Percentiles rank a stretch among this genome's conserved stretches.
Conservation (phyloP, 2,888 invertebrate species). For the Drosophila parthenogenetica region DNA sequence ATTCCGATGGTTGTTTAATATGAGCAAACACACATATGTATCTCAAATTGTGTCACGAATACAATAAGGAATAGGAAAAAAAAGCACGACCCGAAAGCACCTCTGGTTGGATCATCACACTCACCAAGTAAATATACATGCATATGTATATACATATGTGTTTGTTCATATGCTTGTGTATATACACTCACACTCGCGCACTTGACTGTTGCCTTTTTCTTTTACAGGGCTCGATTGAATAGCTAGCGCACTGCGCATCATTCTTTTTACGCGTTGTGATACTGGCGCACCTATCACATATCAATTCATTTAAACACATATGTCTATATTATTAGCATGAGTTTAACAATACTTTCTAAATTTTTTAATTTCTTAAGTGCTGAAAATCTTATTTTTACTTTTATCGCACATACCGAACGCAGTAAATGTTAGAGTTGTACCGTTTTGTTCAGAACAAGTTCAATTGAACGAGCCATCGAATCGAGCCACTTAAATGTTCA, state of each 20-base stretch:
- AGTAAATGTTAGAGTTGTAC: slow-evolving; percentile 42
- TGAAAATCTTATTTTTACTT: slow-evolving; percentile 35
- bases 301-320: slow-evolving; percentile 14
- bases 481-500: neutral
- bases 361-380: slow-evolving; percentile 4
- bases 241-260: slow-evolving; percentile 56
- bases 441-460: slow-evolving; percentile 43
- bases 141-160: slow-evolving; percentile 35
- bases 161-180: slow-evolving; percentile 47
- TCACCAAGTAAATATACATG: slow-evolving; percentile 54
- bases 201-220: slow-evolving; percentile 52
- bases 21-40: slow-evolving; percentile 21
- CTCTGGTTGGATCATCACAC: slow-evolving; percentile 63
- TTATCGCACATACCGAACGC: slow-evolving; percentile 45
- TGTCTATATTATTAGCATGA: slow-evolving; percentile 12
- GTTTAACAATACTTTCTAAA: slow-evolving; percentile 20
- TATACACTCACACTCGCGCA: slow-evolving; percentile 57
- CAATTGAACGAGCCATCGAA: slow-evolving; percentile 1
- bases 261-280: slow-evolving; percentile 21
- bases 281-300: slow-evolving; percentile 8
- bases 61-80: slow-evolving; percentile 37
- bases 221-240: slow-evolving; percentile 46
- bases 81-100: slow-evolving; percentile 59
- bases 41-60: slow-evolving; percentile 45
- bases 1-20: slow-evolving; percentile 17